A percentile compares a stretch with the other conserved stretches of the same genome.
Conservation (phyloP, 2,113 vertebrate species). For the Hippoglossus stenolepis region DNA sequence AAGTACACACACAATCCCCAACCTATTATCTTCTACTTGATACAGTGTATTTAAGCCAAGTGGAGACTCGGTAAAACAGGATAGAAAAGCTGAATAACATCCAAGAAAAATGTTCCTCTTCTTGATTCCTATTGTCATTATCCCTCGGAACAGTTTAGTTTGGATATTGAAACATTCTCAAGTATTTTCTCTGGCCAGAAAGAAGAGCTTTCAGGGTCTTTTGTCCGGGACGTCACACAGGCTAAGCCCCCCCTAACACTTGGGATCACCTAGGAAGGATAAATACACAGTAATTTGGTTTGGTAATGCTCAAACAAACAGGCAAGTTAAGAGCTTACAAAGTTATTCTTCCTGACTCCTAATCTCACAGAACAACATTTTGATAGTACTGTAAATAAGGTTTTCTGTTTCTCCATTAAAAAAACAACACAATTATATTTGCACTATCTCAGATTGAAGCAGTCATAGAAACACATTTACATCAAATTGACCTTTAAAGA, state of each 20-base stretch:
- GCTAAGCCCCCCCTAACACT: slow-evolving; percentile 3
- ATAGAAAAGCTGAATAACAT: not conserved
- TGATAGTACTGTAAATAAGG: slow-evolving; percentile 5
- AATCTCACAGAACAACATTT: slow-evolving; percentile 22
- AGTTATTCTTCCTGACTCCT: not conserved
- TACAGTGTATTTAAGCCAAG: slow-evolving; percentile 9
- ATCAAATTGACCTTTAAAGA: not conserved
- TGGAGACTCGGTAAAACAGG: not conserved
- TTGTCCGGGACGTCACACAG: slow-evolving; percentile 23
- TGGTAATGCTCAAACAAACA: slow-evolving; percentile 35
- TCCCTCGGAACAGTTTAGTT: slow-evolving; percentile 31
- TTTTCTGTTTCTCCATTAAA: not conserved
- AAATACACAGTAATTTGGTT: slow-evolving; percentile 22
- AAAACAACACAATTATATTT: not conserved
- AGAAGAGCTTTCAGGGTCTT: slow-evolving; percentile 30
- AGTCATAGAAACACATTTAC: not conserved
- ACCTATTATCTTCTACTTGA: slow-evolving; percentile 2
- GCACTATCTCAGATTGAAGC: not conserved
- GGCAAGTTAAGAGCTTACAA: not conserved
- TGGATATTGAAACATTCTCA: slow-evolving; percentile 35
- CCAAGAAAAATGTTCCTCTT: slow-evolving; percentile 8
- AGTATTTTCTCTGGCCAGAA: slow-evolving; percentile 28
- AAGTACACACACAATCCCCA: not conserved
- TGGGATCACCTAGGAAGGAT: slow-evolving; percentile 19
- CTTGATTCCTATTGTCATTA: slow-evolving; percentile 32